Percentiles rank a stretch among this genome's conserved stretches.
Conservation (phyloP, 2,113 vertebrate species). For the Pica pica region DNA sequence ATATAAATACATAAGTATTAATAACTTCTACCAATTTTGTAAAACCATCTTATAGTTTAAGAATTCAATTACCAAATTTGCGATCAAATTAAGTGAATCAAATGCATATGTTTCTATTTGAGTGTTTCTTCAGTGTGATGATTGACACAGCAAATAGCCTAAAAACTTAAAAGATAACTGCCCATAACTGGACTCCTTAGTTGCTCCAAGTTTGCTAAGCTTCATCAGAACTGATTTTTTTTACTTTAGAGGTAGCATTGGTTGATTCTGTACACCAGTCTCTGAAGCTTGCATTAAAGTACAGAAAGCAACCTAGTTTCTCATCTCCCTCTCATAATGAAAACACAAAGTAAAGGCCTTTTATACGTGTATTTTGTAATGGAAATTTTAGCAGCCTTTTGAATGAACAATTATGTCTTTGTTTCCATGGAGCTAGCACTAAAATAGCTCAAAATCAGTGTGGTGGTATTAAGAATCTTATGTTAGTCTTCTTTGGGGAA, state of each 20-base stretch:
- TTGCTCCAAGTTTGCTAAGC: not conserved
- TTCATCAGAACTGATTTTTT: not conserved
- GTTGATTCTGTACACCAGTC: not conserved
- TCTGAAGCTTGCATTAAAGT: not conserved
- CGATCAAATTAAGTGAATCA: not conserved
- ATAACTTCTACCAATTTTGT: not conserved
- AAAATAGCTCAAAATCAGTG: conserved; percentile 14
- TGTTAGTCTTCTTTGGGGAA: not conserved
- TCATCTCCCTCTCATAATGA: not conserved
- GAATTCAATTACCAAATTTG: not conserved
- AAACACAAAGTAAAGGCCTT: conserved; percentile 23
- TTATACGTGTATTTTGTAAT: conserved; percentile 31
- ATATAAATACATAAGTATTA: not conserved
- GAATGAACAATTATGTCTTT: conserved; percentile 45
- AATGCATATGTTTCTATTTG: not conserved
- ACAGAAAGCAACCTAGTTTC: conserved; percentile 11
- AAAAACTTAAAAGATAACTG: not conserved
- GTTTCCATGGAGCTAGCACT: conserved; percentile 48
- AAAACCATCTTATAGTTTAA: not conserved
- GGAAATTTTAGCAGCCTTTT: conserved; percentile 47
- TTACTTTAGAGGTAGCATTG: not conserved
- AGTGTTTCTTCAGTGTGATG: not conserved
- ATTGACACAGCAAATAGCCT: not conserved
- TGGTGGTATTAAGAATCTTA: not conserved
- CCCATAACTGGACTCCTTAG: not conserved